These are phyloP conservation scores for Megalops cyprinoides DNA, from an alignment of 2,797 vertebrate genomes.

Conservation along the genomic window DNA sequence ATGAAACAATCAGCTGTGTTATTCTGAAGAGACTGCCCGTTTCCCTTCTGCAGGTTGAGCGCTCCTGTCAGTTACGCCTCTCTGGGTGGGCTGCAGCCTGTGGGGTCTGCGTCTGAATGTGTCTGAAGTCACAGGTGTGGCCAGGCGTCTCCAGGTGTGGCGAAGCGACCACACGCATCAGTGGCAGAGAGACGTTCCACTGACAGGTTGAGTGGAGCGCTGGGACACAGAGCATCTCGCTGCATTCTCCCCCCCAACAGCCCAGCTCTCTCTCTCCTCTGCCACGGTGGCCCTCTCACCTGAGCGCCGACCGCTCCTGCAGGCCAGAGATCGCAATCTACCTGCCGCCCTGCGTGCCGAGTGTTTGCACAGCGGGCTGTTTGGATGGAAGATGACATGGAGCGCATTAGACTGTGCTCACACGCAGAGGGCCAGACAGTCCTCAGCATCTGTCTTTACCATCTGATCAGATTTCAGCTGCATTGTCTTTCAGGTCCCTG, in stretches of 20 bases:
- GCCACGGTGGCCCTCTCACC: background rate
- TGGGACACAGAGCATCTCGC: slow-evolving; percentile 52
- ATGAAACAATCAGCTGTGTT: slow-evolving; percentile 60
- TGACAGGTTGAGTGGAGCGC: slow-evolving; percentile 60
- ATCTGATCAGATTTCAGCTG: slow-evolving; percentile 1
- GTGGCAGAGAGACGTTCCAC: slow-evolving; percentile 65
- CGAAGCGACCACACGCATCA: slow-evolving; percentile 55
- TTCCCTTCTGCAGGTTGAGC: slow-evolving; percentile 45
- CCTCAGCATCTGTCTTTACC: background rate
- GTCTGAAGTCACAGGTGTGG: slow-evolving; percentile 59
- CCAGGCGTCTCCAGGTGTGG: slow-evolving; percentile 59
- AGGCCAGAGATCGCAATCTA: background rate
- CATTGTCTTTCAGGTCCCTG: background rate
- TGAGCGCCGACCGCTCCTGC: slow-evolving; percentile 30
- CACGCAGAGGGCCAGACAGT: slow-evolving; percentile 52
- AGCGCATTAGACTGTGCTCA: slow-evolving; percentile 63
- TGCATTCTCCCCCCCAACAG: slow-evolving; percentile 46
- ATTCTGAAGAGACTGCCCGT: background rate
- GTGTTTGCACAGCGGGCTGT: slow-evolving; percentile 43
- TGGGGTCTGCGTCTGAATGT: slow-evolving; percentile 30
- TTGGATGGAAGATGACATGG: slow-evolving; percentile 59
- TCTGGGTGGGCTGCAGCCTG: slow-evolving; percentile 44
- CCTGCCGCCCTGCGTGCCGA: slow-evolving; percentile 4
- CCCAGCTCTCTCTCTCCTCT: slow-evolving; percentile 30
- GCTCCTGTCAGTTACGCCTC: slow-evolving; percentile 49